Conservation (phyloP, 2,888 invertebrate genomes). For the Celastrina argiolus region DNA sequence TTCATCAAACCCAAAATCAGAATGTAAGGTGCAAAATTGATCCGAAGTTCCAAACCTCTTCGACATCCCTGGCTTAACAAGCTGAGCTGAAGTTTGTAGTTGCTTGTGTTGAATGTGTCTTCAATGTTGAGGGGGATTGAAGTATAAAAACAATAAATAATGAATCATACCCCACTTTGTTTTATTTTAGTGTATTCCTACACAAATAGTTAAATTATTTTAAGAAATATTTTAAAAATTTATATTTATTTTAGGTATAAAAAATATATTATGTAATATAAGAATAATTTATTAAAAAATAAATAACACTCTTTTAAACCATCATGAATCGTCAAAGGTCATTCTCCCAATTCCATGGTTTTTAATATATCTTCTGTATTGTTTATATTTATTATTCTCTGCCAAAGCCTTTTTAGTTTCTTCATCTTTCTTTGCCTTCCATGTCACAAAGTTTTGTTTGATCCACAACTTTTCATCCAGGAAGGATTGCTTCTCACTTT, state of each 20-base stretch:
- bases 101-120: conserved; percentile 38
- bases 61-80: no score
- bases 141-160: conserved; percentile 64
- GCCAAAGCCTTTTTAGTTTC: conserved; percentile 90
- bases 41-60: no score
- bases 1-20: no score
- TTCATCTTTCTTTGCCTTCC: conserved; percentile 91
- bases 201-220: no score
- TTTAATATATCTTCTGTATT: conserved; percentile 93
- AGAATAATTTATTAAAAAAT: conserved; percentile 24
- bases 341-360: conserved; percentile 93
- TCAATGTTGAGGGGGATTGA: conserved; percentile 67
- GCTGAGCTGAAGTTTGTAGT: background rate
- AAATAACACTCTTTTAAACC: conserved; percentile 27
- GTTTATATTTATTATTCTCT: conserved; percentile 91
- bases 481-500: conserved; percentile 84
- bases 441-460: conserved; percentile 85
- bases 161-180: conserved; percentile 67
- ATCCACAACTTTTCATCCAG: conserved; percentile 89
- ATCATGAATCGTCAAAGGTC: conserved; percentile 90
- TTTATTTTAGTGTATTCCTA: conserved; percentile 40
- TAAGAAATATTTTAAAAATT: no score
- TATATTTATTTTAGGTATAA: background rate
- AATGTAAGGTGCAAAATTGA: no score
- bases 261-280: conserved; percentile 30